These are phyloP conservation scores for Macroteleia sp. DNA, from an alignment of 2,888 invertebrate genomes.

Conservation along the genomic window DNA sequence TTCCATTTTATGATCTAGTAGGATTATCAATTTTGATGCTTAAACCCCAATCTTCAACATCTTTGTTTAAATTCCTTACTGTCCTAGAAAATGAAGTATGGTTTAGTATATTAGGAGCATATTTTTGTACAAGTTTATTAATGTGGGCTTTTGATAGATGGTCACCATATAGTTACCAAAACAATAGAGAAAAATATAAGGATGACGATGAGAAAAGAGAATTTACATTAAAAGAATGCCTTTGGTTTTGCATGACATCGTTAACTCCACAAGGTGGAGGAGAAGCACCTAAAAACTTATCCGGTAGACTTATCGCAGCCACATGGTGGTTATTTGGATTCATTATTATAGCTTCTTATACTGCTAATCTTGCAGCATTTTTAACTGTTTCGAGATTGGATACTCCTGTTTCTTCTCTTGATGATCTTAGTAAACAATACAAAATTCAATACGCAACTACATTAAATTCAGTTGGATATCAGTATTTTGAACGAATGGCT, in stretches of 20 bases:
- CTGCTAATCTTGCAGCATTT: constrained; percentile 98
- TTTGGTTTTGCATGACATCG: constrained; percentile 99
- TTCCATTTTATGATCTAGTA: constrained; percentile 98
- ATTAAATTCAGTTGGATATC: constrained; percentile 94
- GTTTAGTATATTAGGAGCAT: constrained; percentile 97
- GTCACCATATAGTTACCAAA: constrained; percentile 98
- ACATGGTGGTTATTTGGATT: constrained; percentile 99
- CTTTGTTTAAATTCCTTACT: constrained; percentile 97
- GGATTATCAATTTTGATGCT: constrained; percentile 98
- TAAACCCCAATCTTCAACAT: constrained; percentile 94
- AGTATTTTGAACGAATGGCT: constrained; percentile 98
- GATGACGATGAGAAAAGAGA: constrained; percentile 97
- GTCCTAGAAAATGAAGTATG: constrained; percentile 98
- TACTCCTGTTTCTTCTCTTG: constrained; percentile 95
- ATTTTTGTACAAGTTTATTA: constrained; percentile 96
- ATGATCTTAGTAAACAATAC: constrained; percentile 97
- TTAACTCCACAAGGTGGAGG: constrained; percentile 97
- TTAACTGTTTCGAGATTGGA: constrained; percentile 96
- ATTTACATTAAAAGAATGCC: constrained; percentile 97
- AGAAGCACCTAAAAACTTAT: constrained; percentile 97
- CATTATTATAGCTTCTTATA: constrained; percentile 99
- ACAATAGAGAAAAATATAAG: constrained; percentile 95
- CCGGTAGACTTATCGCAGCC: constrained; percentile 96
- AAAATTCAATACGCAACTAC: constrained; percentile 98
- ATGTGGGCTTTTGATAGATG: constrained; percentile 99